These are phyloP conservation scores for Urophycis tenuis DNA, from an alignment of 2,797 vertebrate species.

Conservation along the genomic window DNA sequence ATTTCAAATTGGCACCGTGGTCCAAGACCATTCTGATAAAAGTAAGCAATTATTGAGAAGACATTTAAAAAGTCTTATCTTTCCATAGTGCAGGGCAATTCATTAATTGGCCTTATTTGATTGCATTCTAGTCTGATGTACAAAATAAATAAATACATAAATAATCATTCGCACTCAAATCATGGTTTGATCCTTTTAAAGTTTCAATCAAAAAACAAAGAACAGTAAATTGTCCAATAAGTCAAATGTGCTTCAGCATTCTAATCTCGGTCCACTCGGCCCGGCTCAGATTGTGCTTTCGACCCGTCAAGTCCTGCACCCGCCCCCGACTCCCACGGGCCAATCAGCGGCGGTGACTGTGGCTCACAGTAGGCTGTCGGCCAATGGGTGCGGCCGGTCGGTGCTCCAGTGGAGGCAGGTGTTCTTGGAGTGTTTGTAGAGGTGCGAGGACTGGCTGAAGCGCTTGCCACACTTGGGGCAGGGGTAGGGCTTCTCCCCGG, in stretches of 20 bases:
- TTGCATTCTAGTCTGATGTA: background rate
- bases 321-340: no score
- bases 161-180: background rate
- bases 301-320: background rate
- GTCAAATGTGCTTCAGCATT: background rate
- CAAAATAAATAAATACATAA: background rate
- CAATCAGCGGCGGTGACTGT: background rate
- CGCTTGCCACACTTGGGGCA: constrained; percentile 96
- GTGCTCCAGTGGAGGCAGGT: constrained; percentile 87
- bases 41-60: background rate
- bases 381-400: constrained; percentile 36
- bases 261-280: background rate
- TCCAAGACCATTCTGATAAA: background rate
- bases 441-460: constrained; percentile 96
- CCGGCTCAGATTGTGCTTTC: background rate
- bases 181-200: background rate
- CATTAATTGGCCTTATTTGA: background rate
- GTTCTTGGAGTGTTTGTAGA: constrained; percentile 98
- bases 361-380: constrained; percentile 73
- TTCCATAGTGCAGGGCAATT: background rate
- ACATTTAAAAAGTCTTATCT: background rate
- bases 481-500: constrained; percentile 93
- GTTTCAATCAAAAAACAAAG: background rate
- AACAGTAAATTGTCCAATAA: background rate
- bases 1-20: background rate